Percentiles rank a stretch among this genome's conserved stretches.
Conservation (phyloP, 2,113 vertebrate genomes). For the Antennarius striatus region DNA sequence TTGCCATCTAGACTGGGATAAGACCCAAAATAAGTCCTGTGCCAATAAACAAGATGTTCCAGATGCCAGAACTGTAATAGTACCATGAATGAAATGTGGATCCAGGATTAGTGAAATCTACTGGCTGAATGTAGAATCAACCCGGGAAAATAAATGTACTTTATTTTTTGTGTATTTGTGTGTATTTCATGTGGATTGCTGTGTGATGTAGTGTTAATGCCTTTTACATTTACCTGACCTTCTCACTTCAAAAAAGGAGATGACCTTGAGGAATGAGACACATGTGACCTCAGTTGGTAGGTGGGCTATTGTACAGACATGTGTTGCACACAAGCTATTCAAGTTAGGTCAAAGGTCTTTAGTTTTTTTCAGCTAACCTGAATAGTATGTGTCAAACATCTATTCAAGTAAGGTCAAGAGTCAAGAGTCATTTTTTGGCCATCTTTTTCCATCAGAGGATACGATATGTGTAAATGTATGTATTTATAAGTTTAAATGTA, state of each 20-base stretch:
- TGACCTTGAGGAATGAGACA: slow-evolving; percentile 47
- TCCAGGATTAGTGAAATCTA: not conserved
- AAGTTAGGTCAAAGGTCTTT: slow-evolving; percentile 29
- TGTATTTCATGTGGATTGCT: slow-evolving; percentile 1
- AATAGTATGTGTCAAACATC: slow-evolving; percentile 21
- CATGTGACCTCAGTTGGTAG: slow-evolving; percentile 16
- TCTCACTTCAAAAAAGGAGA: slow-evolving; percentile 14
- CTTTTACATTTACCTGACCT: slow-evolving; percentile 9
- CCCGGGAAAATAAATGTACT: not conserved
- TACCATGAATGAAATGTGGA: slow-evolving; percentile 45
- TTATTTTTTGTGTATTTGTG: not conserved
- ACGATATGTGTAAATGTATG: not conserved
- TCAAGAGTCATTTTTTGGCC: not conserved
- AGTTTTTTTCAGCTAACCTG: slow-evolving; percentile 21
- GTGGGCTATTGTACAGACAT: slow-evolving; percentile 36
- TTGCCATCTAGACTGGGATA: slow-evolving; percentile 62
- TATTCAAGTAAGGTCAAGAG: slow-evolving; percentile 23
- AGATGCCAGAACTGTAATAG: slow-evolving; percentile 51
- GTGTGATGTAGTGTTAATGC: not conserved
- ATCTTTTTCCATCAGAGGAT: slow-evolving; percentile 6
- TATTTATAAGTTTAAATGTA: not conserved
- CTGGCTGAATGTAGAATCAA: not conserved
- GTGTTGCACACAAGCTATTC: slow-evolving; percentile 27
- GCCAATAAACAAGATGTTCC: slow-evolving; percentile 65
- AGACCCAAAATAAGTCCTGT: slow-evolving; percentile 64